These are phyloP conservation scores for Drosophila kanapiae DNA, from an alignment of 1,140 invertebrate genomes.

Conservation along the genomic window DNA sequence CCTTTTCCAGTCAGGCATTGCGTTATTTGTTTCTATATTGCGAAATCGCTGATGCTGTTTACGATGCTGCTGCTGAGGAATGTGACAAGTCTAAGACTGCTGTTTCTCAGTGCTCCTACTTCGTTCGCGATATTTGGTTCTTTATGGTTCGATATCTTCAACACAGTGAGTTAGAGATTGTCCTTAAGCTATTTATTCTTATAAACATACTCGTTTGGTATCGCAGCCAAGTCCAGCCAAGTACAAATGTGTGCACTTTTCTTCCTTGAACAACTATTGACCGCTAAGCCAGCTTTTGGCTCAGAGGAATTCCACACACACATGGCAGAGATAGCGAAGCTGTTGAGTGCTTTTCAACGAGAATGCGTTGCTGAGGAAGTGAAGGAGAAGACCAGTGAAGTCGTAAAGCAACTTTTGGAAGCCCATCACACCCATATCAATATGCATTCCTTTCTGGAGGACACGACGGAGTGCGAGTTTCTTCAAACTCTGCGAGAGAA, in stretches of 20 bases:
- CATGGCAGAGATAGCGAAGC: conserved; percentile 57
- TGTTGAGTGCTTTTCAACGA: conserved; percentile 31
- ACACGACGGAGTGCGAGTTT: conserved; percentile 49
- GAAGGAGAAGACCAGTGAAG: not conserved
- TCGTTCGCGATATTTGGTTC: conserved; percentile 63
- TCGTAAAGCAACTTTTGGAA: conserved; percentile 24
- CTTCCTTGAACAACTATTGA: conserved; percentile 46
- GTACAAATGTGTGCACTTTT: conserved; percentile 48
- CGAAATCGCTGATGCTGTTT: conserved; percentile 55
- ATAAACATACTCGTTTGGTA: not conserved
- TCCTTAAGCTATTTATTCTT: too few species aligned
- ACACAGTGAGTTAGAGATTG: conserved; percentile 40
- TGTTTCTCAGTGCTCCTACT: conserved; percentile 29
- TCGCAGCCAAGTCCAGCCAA: conserved; percentile 37
- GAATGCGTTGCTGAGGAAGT: conserved; percentile 24
- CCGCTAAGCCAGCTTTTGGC: conserved; percentile 12
- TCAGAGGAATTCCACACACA: conserved; percentile 5
- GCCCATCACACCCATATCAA: conserved; percentile 26
- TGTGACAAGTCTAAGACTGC: not conserved
- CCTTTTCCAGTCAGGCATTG: conserved; percentile 43
- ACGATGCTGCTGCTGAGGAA: conserved; percentile 34
- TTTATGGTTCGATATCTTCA: conserved; percentile 55
- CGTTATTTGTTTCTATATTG: conserved; percentile 62
- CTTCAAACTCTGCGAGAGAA: conserved; percentile 28
- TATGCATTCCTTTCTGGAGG: conserved; percentile 46